These are phyloP conservation scores for Callyntrura sp. DNA, from an alignment of 2,888 invertebrate species.

Conservation along the genomic window DNA sequence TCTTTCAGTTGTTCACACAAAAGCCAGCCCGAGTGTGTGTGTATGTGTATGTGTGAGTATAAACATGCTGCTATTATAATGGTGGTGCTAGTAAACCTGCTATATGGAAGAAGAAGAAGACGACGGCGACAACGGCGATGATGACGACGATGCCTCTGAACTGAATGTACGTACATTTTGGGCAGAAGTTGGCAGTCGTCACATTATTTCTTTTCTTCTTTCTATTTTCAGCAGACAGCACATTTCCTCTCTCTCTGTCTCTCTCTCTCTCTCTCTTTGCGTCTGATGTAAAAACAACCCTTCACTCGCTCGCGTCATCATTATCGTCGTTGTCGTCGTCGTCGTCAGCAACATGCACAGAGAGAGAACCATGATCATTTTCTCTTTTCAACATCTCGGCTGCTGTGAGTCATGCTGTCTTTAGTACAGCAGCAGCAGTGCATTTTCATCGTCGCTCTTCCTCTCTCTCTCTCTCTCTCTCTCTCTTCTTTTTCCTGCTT, in stretches of 20 bases:
- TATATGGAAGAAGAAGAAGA: too few species aligned
- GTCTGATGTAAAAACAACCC: slow-evolving; percentile 61
- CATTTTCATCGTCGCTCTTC: background rate
- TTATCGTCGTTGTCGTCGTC: slow-evolving; percentile 42
- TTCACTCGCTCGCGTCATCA: slow-evolving; percentile 68
- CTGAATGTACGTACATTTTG: background rate
- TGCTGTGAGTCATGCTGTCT: too few species aligned
- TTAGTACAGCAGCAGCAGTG: too few species aligned
- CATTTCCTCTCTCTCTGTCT: slow-evolving; percentile 10
- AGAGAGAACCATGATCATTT: slow-evolving; percentile 46
- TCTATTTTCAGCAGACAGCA: slow-evolving; percentile 31
- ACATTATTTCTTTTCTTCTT: slow-evolving; percentile 38
- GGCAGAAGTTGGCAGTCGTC: background rate
- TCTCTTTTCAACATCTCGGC: slow-evolving; percentile 36
- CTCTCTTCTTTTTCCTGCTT: background rate
- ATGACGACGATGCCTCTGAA: background rate
- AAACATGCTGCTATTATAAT: background rate
- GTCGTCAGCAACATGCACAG: too few species aligned
- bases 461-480: background rate
- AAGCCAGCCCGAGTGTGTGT: too few species aligned
- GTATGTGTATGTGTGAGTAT: too few species aligned
- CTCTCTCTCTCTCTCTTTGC: too few species aligned
- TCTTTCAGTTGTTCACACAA: too few species aligned
- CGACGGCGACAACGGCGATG: background rate
- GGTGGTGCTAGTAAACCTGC: too few species aligned